Evolutionary conservation across 2,113 vertebrate species (phyloP).

Genomic region (Dipodomys ordii): DNA sequence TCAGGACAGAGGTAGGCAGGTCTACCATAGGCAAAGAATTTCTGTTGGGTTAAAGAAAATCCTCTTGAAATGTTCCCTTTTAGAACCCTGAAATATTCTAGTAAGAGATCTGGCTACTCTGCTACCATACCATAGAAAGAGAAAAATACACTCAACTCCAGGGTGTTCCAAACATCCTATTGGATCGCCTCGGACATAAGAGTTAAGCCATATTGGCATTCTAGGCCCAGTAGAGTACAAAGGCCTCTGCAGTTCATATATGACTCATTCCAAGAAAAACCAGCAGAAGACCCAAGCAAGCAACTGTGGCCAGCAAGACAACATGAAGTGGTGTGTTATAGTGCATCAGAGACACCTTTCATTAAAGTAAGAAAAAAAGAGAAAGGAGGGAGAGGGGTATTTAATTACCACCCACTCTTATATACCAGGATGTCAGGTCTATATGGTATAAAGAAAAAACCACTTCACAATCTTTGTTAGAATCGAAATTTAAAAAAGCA

Average conservation of each 20-base stretch:
- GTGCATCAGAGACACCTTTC: not conserved
- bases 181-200: not conserved
- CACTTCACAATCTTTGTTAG: not conserved
- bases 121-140: not conserved
- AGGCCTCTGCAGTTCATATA: not conserved
- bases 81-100: not conserved
- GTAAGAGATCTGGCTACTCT: not conserved
- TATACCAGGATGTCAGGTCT: not conserved
- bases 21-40: not conserved
- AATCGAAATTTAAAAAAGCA: not conserved
- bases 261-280: not conserved
- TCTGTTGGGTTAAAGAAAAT: not conserved
- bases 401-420: not conserved
- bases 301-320: not conserved
- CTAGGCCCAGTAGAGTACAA: not conserved
- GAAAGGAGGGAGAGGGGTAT: too few relatives aligned
- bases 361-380: not conserved
- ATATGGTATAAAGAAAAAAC: not conserved
- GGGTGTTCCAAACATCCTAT: not conserved
- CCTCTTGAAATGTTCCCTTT: conserved; percentile 35
- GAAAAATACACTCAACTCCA: not conserved
- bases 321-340: not conserved
- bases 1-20: not conserved
- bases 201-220: not conserved
- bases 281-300: not conserved